Evolutionary conservation across 2,113 vertebrate species (phyloP), one percentile per base, ranked within the genome.

Genomic region (Sinocyclocheilus anophthalmus): DNA sequence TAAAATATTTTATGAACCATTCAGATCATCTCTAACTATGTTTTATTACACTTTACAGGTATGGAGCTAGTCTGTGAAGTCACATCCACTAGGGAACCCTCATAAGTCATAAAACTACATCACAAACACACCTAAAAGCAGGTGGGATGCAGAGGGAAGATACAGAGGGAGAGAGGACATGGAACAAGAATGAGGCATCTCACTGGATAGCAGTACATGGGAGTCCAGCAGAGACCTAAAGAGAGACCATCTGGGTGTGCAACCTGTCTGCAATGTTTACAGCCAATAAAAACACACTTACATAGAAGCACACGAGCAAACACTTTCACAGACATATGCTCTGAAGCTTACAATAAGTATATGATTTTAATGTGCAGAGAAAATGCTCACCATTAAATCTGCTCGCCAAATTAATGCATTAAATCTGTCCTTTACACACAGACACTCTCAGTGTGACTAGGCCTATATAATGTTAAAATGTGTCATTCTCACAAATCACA

Each of bases 241-340:
- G 90, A 91, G 93, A 81, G 77, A 85, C 93, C 94, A 95, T 94
- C 93, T 94, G 93, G 89, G 85, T 88, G 78, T 76, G 88, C 80
- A 89, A 90, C 88, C 89, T 90, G 77, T 79, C 61, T 63, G 69
- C 72, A 53, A 77, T 81, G n/a, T 26, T 84, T 63, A 75, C 63
- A 87, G 37, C 81, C 86, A 77, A 77, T 84, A 87, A n/a, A 84
- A 85, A 85, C 50, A 81, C 69, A 67, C 72, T 86, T 16, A 86
- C 69, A 87, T 37, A 80, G 77, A 67, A 22, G 70, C 73, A 65
- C 76, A 88, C 55, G 48, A 45, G 37, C 57, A 84, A 73, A 81
- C 73, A 76, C 11, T 22, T 53, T 85, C 79, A 78, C 76, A 88
- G 45, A 45, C 59, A 85, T 39, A 88, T 61, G 57, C 50, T 72